phyloP scores from a whole-genome alignment of 2,797 vertebrate species.

The Streptopelia turtur region DNA sequence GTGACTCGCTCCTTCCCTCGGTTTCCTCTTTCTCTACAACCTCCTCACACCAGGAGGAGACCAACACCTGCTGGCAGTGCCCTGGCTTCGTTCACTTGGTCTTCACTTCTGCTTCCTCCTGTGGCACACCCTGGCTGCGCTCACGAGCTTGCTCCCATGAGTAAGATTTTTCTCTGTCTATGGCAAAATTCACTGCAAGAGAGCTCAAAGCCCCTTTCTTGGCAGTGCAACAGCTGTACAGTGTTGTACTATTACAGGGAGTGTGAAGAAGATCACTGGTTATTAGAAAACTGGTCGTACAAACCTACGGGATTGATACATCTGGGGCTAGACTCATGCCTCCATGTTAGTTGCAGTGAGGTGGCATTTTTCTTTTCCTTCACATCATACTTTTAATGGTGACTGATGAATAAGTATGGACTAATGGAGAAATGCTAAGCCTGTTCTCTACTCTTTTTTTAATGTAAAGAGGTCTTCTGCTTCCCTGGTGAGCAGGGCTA shows the following conservation, averaged over 20 bases:
- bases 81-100: background rate
- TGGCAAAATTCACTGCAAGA: background rate
- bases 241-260: background rate
- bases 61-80: background rate
- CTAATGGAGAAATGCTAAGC: background rate
- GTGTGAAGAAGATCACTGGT: background rate
- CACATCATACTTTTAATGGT: background rate
- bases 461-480: background rate
- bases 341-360: background rate
- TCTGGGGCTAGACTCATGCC: background rate
- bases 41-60: background rate
- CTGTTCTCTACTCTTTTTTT: background rate
- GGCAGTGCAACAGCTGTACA: background rate
- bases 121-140: background rate
- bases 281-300: background rate
- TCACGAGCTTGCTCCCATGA: background rate
- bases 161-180: background rate
- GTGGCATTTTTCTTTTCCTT: background rate
- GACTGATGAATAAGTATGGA: background rate
- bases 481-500: background rate
- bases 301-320: background rate
- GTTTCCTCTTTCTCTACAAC: background rate
- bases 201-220: background rate
- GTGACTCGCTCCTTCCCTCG: background rate
- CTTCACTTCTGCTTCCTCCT: background rate